phyloP scores from a whole-genome alignment of 2,797 vertebrate genomes.

The Anas bahamensis region DNA sequence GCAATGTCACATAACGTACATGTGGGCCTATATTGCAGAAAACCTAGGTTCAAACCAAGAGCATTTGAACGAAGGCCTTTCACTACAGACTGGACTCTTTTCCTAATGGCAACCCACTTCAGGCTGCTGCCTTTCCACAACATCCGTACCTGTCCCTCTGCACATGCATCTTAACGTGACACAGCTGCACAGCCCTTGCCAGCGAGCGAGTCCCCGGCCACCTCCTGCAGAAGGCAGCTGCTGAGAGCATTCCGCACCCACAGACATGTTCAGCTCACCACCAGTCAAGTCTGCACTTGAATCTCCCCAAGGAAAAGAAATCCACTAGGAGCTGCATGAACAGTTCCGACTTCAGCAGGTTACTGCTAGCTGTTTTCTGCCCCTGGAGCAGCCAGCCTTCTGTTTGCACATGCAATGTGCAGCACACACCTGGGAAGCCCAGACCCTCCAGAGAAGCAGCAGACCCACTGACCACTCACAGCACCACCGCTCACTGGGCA shows the following conservation, averaged over 20 bases:
- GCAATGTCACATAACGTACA: neutral
- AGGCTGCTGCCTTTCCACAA: neutral
- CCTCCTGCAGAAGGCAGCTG: neutral
- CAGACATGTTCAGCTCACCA: neutral
- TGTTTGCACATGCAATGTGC: neutral
- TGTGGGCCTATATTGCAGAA: neutral
- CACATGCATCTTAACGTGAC: neutral
- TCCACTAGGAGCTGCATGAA: neutral
- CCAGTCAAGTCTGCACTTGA: constrained; percentile 41
- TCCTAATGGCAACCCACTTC: neutral
- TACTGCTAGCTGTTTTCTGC: neutral
- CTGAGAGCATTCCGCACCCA: neutral
- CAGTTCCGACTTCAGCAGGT: constrained; percentile 9
- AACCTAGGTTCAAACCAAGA: neutral
- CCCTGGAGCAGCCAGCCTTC: neutral
- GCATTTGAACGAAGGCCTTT: neutral
- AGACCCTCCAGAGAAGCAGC: neutral
- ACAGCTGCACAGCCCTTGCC: neutral
- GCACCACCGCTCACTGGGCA: neutral
- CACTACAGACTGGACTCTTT: neutral
- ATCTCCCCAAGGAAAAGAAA: constrained; percentile 26
- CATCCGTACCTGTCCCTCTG: neutral
- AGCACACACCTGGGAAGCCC: neutral
- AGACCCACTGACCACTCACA: neutral
- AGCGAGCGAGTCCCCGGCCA: neutral